A percentile compares a stretch with the other conserved stretches of the same genome.
These are phyloP conservation scores for Coecobrya sp. DNA, from an alignment of 2,888 invertebrate genomes.

Conservation along the genomic window DNA sequence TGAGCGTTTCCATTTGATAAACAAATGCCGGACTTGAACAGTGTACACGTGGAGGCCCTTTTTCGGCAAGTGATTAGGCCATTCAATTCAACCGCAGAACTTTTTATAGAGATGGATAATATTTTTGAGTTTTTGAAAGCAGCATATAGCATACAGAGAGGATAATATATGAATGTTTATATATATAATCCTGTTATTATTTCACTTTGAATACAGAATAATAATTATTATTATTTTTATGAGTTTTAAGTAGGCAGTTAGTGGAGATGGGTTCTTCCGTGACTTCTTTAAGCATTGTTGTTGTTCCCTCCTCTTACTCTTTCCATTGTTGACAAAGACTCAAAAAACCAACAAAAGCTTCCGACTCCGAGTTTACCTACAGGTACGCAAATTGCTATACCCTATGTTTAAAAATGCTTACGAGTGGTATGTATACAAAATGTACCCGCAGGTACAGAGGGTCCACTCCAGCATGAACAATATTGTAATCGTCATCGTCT, in stretches of 20 bases:
- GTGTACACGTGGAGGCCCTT: conserved; percentile 72
- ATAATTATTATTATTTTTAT: conserved; percentile 52
- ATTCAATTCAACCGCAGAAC: conserved; percentile 43
- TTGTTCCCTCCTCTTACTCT: conserved; percentile 39
- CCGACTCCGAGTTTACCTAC: conserved; percentile 53
- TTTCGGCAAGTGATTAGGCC: conserved; percentile 71
- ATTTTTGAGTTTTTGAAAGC: too few relatives aligned
- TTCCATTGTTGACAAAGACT: conserved; percentile 64
- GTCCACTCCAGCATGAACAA: background rate
- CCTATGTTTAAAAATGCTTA: conserved; percentile 2
- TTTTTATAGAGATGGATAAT: background rate
- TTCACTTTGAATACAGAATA: background rate
- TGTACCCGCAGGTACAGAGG: background rate
- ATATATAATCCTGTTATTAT: background rate
- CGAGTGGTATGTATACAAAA: conserved; percentile 46
- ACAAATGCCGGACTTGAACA: background rate
- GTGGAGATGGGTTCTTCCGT: background rate
- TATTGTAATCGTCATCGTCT: conserved; percentile 38
- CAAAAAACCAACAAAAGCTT: conserved; percentile 74
- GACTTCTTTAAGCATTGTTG: conserved; percentile 49
- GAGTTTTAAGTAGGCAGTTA: conserved; percentile 27
- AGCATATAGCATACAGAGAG: background rate
- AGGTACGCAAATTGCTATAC: conserved; percentile 19
- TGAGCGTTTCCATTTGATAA: background rate
- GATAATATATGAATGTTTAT: background rate